phyloP scores from a whole-genome alignment of 2,797 vertebrate species.

The Eulemur mongoz region DNA sequence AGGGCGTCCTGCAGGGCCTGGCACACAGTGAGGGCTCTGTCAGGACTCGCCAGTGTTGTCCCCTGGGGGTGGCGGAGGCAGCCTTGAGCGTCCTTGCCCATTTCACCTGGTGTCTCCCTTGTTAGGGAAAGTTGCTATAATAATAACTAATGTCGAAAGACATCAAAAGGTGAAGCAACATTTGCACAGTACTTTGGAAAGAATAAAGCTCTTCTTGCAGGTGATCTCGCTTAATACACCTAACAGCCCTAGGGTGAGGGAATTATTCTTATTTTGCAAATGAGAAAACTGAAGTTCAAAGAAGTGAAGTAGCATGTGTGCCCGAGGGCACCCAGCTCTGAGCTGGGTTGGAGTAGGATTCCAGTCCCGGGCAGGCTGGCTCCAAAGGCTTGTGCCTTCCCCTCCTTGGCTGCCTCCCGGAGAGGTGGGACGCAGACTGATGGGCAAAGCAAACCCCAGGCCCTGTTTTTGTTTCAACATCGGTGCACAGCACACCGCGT shows the following conservation, averaged over 20 bases:
- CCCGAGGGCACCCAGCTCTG: background rate
- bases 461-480: background rate
- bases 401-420: fast-evolving
- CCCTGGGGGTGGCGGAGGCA: background rate
- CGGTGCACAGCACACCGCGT: fast-evolving
- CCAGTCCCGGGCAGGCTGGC: background rate
- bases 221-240: background rate
- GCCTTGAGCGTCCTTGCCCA: background rate
- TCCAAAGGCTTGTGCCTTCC: background rate
- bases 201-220: background rate
- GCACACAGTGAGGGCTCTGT: fast-evolving
- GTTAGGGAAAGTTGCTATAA: background rate
- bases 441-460: background rate
- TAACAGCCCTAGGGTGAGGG: background rate
- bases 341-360: background rate
- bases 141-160: background rate
- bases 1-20: fast-evolving
- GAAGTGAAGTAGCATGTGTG: fast-evolving
- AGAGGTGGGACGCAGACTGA: background rate
- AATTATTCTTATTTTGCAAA: slow-evolving; percentile 23
- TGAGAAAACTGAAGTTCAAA: slow-evolving; percentile 55
- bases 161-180: slow-evolving; percentile 31
- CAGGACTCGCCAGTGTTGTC: background rate
- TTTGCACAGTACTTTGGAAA: background rate
- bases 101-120: background rate